These are phyloP conservation scores for Volucella bombylans DNA, from an alignment of 2,888 invertebrate genomes.

Conservation along the genomic window DNA sequence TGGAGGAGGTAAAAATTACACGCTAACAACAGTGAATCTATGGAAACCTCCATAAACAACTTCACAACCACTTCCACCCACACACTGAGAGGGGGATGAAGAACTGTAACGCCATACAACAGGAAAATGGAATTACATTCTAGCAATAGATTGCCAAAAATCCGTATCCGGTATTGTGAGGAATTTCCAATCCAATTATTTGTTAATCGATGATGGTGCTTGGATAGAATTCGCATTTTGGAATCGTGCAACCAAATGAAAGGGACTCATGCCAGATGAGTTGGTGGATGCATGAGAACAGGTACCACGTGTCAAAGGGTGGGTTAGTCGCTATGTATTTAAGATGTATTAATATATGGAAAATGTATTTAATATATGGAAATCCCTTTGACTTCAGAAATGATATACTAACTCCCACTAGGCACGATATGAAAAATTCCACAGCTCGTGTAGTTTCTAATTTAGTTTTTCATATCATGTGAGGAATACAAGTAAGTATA, in stretches of 20 bases:
- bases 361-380: background rate
- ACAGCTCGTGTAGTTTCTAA: background rate
- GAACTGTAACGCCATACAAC: background rate
- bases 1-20: constrained; percentile 41
- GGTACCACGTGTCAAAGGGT: constrained; percentile 3
- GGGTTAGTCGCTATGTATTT: too few species aligned
- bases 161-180: constrained; percentile 32
- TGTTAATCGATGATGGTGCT: constrained; percentile 27
- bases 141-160: constrained; percentile 28
- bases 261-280: background rate
- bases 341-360: constrained; percentile 12
- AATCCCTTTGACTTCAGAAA: constrained; percentile 27
- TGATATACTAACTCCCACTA: constrained; percentile 45
- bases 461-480: background rate
- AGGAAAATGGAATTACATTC: constrained; percentile 15
- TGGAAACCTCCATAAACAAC: constrained; percentile 65
- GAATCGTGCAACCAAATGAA: background rate
- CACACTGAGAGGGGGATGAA: background rate
- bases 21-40: constrained; percentile 60
- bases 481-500: background rate
- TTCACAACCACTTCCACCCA: background rate
- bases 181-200: constrained; percentile 46
- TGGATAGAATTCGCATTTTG: background rate
- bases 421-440: constrained; percentile 55
- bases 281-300: background rate